Evolutionary conservation across 2,113 vertebrate genomes (phyloP).

Genomic region (Felis chaus): DNA sequence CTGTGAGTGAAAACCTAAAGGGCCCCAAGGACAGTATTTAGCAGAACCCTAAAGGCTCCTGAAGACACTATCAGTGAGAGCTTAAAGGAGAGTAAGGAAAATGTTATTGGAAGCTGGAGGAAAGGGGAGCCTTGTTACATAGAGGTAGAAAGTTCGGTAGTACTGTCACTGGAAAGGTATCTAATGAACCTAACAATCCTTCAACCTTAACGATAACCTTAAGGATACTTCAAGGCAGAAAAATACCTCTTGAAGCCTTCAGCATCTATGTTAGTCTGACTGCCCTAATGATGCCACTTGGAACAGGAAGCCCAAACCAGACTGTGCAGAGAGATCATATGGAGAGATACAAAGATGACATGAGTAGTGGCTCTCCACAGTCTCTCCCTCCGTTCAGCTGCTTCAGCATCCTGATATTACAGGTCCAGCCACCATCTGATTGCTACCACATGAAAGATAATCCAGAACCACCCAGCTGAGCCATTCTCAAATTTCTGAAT

Average conservation of each 20-base stretch:
- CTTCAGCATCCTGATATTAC: neutral
- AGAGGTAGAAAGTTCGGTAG: neutral
- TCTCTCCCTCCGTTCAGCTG: neutral
- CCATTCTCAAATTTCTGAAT: neutral
- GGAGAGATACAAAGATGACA: neutral
- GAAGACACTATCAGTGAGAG: neutral
- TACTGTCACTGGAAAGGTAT: neutral
- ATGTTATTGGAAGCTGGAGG: neutral
- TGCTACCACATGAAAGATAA: neutral
- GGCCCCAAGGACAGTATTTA: neutral
- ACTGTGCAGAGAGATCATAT: neutral
- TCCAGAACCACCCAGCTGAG: neutral
- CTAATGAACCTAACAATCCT: neutral
- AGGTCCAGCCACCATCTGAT: neutral
- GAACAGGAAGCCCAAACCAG: neutral
- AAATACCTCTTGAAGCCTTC: neutral
- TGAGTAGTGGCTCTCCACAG: neutral
- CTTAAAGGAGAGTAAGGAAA: neutral
- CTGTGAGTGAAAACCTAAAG: neutral
- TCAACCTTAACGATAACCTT: neutral
- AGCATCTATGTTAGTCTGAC: neutral
- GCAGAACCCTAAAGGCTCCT: neutral
- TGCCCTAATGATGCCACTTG: neutral
- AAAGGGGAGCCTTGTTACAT: neutral
- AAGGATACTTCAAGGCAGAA: neutral